Conservation (phyloP, 2,113 vertebrate species). For the Turnix velox region DNA sequence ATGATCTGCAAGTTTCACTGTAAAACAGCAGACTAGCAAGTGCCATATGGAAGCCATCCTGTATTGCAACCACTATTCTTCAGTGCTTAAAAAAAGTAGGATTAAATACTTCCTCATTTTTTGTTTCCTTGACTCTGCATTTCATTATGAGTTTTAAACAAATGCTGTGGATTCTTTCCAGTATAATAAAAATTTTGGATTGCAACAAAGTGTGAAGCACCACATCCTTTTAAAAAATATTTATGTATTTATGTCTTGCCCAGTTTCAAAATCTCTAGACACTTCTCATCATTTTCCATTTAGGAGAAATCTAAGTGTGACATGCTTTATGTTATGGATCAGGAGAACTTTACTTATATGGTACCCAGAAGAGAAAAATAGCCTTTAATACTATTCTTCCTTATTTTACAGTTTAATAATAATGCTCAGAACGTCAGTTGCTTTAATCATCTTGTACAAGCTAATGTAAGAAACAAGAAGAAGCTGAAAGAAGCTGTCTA, state of each 20-base stretch:
- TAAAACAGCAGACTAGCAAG: neutral
- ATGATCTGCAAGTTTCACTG: neutral
- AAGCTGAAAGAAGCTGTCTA: constrained; percentile 94
- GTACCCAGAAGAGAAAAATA: neutral
- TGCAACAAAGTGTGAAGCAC: neutral
- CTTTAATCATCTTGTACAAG: constrained; percentile 96
- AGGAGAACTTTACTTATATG: neutral
- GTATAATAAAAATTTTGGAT: neutral
- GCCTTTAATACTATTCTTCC: neutral
- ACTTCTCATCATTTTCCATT: neutral
- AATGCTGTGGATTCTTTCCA: neutral
- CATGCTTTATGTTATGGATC: neutral
- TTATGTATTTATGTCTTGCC: neutral
- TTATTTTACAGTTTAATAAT: constrained; percentile 87
- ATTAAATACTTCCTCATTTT: neutral
- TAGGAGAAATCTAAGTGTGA: neutral
- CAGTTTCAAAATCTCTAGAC: neutral
- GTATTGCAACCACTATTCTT: neutral
- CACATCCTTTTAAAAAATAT: neutral
- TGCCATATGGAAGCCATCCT: neutral
- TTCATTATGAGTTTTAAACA: neutral
- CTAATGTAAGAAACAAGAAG: constrained; percentile 98
- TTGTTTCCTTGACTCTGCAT: neutral
- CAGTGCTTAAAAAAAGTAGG: neutral
- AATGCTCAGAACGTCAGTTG: constrained; percentile 93